These are phyloP conservation scores for Zosterops japonicus DNA, from an alignment of 2,113 vertebrate species.

Conservation along the genomic window DNA sequence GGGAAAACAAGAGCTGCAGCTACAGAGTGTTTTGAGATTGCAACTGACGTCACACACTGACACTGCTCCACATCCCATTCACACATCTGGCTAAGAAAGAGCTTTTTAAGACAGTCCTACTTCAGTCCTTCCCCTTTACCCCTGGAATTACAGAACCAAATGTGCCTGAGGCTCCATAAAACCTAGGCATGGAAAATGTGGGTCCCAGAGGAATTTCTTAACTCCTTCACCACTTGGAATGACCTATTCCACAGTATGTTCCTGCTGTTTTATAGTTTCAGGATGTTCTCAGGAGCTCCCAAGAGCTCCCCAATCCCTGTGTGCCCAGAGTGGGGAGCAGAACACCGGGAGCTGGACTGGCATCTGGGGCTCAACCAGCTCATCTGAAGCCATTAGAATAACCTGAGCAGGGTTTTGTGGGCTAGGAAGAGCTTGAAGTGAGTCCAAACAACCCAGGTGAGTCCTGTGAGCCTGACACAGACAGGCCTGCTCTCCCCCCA, in stretches of 20 bases:
- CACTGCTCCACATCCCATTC: accelerated
- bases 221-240: background rate
- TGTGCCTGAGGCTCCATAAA: accelerated
- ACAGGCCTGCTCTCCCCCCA: background rate
- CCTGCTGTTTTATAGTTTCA: background rate
- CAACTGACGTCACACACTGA: background rate
- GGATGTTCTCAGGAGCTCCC: background rate
- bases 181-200: background rate
- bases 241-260: accelerated
- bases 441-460: background rate
- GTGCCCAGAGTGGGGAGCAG: accelerated
- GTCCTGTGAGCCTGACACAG: background rate
- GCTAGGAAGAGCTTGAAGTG: background rate
- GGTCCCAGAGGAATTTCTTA: background rate
- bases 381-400: background rate
- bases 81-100: background rate
- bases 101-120: background rate
- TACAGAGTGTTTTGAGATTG: background rate
- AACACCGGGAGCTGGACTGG: accelerated
- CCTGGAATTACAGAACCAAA: background rate
- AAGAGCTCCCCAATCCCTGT: accelerated
- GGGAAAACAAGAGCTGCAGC: background rate
- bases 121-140: background rate
- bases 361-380: background rate
- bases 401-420: accelerated